Conservation (phyloP, 1,140 invertebrate genomes). For the Paraescarpia echinospica region DNA sequence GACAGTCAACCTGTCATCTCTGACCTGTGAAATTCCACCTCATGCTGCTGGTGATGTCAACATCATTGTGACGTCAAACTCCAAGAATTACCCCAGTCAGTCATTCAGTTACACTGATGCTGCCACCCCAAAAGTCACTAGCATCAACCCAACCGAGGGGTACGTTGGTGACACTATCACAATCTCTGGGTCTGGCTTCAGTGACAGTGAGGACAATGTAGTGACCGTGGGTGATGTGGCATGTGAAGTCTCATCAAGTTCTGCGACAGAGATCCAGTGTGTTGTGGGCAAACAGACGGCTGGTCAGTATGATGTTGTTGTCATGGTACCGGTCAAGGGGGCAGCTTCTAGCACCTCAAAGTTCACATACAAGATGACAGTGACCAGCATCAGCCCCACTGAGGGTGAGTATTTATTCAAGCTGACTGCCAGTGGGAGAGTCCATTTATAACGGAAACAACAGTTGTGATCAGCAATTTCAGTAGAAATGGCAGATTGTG, state of each 20-base stretch:
- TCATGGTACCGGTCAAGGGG: conserved; percentile 19
- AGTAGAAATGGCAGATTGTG: too few species aligned
- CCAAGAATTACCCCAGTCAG: background rate
- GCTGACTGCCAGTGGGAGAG: too few species aligned
- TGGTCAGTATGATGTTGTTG: background rate
- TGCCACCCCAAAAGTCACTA: conserved; percentile 30
- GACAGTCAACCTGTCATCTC: conserved; percentile 8
- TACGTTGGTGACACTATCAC: conserved; percentile 22
- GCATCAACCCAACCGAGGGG: conserved; percentile 28
- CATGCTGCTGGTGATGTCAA: conserved; percentile 13
- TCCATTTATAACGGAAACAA: too few species aligned
- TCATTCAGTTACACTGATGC: conserved; percentile 31
- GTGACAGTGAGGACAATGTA: conserved; percentile 31
- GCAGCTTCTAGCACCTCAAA: conserved; percentile 17
- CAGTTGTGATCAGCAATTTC: too few species aligned
- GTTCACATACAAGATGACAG: conserved; percentile 20
- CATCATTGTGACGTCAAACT: conserved; percentile 12
- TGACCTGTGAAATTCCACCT: conserved; percentile 5
- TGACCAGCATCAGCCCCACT: conserved; percentile 17
- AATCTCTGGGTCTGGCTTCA: conserved; percentile 39
- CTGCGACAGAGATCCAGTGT: conserved; percentile 26
- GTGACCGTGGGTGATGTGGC: conserved; percentile 36
- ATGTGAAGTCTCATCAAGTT: conserved; percentile 31
- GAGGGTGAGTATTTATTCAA: conserved; percentile 2
- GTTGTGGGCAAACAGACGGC: conserved; percentile 2